A percentile compares a stretch with the other conserved stretches of the same genome.
Conservation (phyloP, 2,888 invertebrate species). For the Hecatera dysodea region DNA sequence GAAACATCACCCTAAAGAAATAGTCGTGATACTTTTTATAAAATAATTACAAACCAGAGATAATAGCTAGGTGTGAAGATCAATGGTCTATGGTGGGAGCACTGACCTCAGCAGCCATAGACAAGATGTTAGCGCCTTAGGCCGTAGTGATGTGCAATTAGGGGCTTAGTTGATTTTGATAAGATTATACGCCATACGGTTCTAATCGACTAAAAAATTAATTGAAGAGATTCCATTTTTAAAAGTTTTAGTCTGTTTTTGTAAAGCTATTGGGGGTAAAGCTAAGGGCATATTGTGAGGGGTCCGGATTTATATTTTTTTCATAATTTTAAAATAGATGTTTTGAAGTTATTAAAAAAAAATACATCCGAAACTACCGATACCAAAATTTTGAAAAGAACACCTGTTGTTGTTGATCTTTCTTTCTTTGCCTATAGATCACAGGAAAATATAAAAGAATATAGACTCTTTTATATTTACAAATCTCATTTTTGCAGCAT, state of each 20-base stretch:
- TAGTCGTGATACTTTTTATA: constrained; percentile 15
- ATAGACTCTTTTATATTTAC: no score
- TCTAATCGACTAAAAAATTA: constrained; percentile 5
- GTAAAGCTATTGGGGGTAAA: background rate
- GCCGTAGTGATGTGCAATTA: constrained; percentile 57
- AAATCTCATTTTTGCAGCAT: no score
- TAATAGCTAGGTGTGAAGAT: constrained; percentile 32
- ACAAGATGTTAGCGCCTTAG: constrained; percentile 53
- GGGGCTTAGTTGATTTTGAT: constrained; percentile 39
- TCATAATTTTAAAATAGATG: no score
- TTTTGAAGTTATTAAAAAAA: no score
- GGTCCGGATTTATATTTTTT: no score
- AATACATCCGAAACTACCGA: no score
- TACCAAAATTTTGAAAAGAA: no score
- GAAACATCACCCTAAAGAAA: constrained; percentile 5
- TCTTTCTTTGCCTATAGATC: no score
- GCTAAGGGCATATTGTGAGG: no score
- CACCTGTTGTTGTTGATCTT: no score
- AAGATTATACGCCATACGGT: constrained; percentile 30
- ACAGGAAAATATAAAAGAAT: no score
- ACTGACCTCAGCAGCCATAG: constrained; percentile 44
- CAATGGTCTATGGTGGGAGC: constrained; percentile 37
- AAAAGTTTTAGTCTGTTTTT: background rate
- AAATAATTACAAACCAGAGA: constrained; percentile 39
- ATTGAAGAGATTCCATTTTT: constrained; percentile 20